Conservation (phyloP, 2,888 invertebrate species). For the Tyria jacobaeae region DNA sequence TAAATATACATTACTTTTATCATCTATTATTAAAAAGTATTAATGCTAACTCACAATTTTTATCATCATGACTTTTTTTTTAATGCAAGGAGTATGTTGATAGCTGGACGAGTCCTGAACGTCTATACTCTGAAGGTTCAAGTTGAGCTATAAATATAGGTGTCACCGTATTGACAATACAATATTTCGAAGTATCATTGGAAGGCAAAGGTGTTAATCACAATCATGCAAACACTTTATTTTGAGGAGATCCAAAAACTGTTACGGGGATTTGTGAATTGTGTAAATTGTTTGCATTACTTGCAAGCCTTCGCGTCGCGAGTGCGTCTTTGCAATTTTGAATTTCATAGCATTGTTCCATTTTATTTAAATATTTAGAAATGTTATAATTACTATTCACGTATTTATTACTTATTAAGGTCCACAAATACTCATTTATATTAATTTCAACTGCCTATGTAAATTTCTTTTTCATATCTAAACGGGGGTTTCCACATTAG, state of each 20-base stretch:
- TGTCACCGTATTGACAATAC: slow-evolving; percentile 75
- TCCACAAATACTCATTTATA: no score
- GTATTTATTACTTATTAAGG: no score
- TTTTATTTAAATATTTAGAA: neutral
- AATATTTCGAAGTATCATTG: slow-evolving; percentile 80
- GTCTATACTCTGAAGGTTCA: slow-evolving; percentile 69
- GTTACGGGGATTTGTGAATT: slow-evolving; percentile 81
- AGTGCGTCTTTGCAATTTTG: slow-evolving; percentile 28
- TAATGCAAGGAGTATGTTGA: slow-evolving; percentile 59
- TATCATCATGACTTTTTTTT: slow-evolving; percentile 67
- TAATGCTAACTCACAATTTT: slow-evolving; percentile 73
- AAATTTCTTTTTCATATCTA: no score
- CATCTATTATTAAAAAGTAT: neutral
- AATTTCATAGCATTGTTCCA: neutral
- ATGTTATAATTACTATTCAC: neutral
- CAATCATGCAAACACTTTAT: slow-evolving; percentile 82
- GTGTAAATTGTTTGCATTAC: slow-evolving; percentile 76
- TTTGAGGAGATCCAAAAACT: slow-evolving; percentile 80
- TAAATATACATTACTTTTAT: no score
- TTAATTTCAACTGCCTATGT: no score
- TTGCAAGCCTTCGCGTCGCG: slow-evolving; percentile 44
- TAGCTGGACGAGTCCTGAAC: slow-evolving; percentile 69
- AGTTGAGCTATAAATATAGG: slow-evolving; percentile 79
- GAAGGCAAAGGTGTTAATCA: slow-evolving; percentile 81
- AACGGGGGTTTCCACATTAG: no score